Base-by-base conservation (phyloP, 2,888 invertebrate genomes). In the Macropis europaea region DNA sequence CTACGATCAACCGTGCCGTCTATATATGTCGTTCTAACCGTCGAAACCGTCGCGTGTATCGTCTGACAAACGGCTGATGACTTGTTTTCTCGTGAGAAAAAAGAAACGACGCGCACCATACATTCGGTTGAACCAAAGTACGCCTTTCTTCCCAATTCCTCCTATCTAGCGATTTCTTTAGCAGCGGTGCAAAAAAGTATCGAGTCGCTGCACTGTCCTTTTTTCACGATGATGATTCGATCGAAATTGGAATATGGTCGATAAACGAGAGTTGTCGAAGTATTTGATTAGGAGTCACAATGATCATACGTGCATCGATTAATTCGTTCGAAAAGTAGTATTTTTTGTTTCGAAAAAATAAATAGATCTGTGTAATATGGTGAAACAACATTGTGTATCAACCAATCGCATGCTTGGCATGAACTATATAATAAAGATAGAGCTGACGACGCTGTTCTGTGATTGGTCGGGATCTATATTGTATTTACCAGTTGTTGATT, bases 1-100 rank as follows among this genome's bases (percentile, higher is more conserved):
- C 24, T 15, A 6, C 50, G 36, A 52, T 56, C n/a, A 52, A 73
- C 15, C 54, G 63, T 54, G 43, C 42, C 22, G n/a, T n/a, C n/a
- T n/a, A n/a, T n/a, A n/a, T 60, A 57, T 17, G 48, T 32, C 57
- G 36, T 52, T 66, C 50, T 61, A 72, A 61, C 56, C 66, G 73
- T 47, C 57, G 62, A 59, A 76, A 73, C 45, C 43, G 50, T 62
- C 42, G 52, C 26, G 32, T 61, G 48, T 64, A 68, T 42, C 62
- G 26, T 57, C 45, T 73, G 62, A 67, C 70, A 76, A 76, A 70
- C 54, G 22, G 61, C 53, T 34, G 48, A 63, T 56, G 54, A 62
- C 61, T 77, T 76, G 76, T 77, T 77, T 77, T 73, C 62, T 38
- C 26, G 30, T 32, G 42, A 68, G 64, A 73, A 76, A 76, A 69